Base-by-base conservation (phyloP, 2,113 vertebrate species). In the Aegithalos caudatus region DNA sequence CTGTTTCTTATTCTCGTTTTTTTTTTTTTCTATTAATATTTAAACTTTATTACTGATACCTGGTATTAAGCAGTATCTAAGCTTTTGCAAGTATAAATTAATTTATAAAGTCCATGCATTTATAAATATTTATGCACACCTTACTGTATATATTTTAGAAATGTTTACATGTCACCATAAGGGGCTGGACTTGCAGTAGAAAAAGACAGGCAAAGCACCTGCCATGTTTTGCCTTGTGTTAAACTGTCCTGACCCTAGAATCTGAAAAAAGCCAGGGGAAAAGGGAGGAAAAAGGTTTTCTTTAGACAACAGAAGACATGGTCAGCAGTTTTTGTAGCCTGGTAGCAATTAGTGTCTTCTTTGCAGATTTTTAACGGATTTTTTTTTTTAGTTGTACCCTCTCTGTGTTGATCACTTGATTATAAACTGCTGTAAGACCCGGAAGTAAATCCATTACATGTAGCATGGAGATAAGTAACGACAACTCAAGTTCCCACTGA, bases 201-300 rank as follows among this genome's bases (percentile, higher is more conserved):
- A 44, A 14, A 20, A 9, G 8, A 18, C 0, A 0, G 6, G 15
- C 12, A 7, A 0, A 7, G 17, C 20, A 24, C 13, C 23, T 40
- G 14, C 22, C 17, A 10, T 37, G 7, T 29, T 20, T 19, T 23
- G 3, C 24, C 18, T 27, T 6, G 6, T 14, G 5, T 54, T 18
- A 37, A 22, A 47, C 35, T 76, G 28, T 64, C 44, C 29, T 44
- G 8, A 35, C 12, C 21, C 10, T 22, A 42, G 53, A 38, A 27
- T 31, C 66, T 44, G 12, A 62, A 57, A 58, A 6, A 53, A 23
- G 10, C 9, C 11, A 21, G 9, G 9, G 15, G 8, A 11, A 88
- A 50, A 81, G 14, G 12, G 12, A 71, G n/a, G n/a, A 7, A 35
- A 47, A 70, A 35, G 35, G 9, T 56, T 78, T 57, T 47, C 7